Base-by-base conservation (phyloP, 2,888 invertebrate species). In the Metopia argyrocephala region DNA sequence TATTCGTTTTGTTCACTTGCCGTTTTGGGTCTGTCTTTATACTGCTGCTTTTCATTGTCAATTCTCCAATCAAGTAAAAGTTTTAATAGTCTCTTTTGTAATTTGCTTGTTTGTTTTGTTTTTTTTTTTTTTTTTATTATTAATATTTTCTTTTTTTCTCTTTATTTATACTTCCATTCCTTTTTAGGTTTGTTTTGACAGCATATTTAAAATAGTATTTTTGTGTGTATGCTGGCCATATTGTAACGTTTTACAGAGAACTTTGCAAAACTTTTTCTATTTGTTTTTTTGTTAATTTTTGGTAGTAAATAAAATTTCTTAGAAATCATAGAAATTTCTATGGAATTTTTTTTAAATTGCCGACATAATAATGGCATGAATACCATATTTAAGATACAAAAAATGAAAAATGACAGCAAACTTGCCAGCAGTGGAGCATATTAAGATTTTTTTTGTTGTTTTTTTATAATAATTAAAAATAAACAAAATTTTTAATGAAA, bases 11-110 rank as follows among this genome's bases (percentile, higher is more conserved):
- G 48, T 38, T 1, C 9, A 23, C 12, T 15, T 12, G n/a, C n/a
- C 18, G 38, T 38, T 12, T 15, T 31, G 2, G 2, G 12, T 50
- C 15, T 50, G 5, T 57, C 45, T 9, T 20, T 48, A 56, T 23
- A 45, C 2, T 45, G 9, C 23, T 25, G 9, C 23, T 25, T 46
- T 46, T 9, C 9, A 28, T 27, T 45, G 73, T 48, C 25, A 64
- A 50, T 45, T 27, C 62, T 57, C 38, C 48, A 70, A 54, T 76
- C 75, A 75, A 25, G 70, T 27, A 65, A 76, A 76, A 76, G 64
- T 80, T 76, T 76, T 79, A 71, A 75, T 71, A 76, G 75, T 68
- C 68, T 64, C 21, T 9, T 46, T 9, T 57, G 38, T 38, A 38
- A 27, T 20, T 23, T 76, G n/a, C n/a, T n/a, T n/a, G n/a, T 65